These are phyloP conservation scores for Brienomyrus longianalis DNA, from an alignment of 2,113 vertebrate genomes.

Conservation along the genomic window DNA sequence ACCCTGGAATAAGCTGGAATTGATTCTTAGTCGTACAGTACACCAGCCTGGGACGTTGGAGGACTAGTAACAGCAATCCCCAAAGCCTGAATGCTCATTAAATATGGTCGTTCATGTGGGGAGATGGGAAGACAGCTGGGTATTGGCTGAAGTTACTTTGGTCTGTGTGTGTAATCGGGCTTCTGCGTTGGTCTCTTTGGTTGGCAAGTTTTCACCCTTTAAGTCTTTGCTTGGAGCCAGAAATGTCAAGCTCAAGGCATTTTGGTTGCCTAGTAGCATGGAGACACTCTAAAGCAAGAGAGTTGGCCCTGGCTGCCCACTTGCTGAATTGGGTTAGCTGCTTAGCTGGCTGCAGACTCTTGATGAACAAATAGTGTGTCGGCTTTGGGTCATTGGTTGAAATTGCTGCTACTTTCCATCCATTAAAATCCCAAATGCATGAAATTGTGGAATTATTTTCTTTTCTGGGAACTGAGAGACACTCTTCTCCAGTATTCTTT, in stretches of 20 bases:
- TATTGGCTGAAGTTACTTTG: neutral
- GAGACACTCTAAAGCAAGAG: neutral
- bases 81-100: neutral
- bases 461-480: neutral
- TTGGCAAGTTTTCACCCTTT: neutral
- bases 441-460: neutral
- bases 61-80: neutral
- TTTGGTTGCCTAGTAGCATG: neutral
- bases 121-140: neutral
- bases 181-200: neutral
- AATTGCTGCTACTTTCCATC: neutral
- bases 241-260: neutral
- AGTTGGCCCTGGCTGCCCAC: neutral
- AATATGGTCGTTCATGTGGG: neutral
- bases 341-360: neutral
- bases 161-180: neutral
- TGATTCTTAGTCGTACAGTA: neutral
- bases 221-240: neutral
- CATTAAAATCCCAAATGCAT: neutral
- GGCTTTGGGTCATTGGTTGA: neutral
- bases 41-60: neutral
- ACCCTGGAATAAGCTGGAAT: conserved; percentile 17
- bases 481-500: neutral
- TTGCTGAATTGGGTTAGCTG: neutral
- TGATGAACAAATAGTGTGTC: neutral